Evolutionary conservation across 2,888 invertebrate species (phyloP).

Genomic region (Desoria tigrina): DNA sequence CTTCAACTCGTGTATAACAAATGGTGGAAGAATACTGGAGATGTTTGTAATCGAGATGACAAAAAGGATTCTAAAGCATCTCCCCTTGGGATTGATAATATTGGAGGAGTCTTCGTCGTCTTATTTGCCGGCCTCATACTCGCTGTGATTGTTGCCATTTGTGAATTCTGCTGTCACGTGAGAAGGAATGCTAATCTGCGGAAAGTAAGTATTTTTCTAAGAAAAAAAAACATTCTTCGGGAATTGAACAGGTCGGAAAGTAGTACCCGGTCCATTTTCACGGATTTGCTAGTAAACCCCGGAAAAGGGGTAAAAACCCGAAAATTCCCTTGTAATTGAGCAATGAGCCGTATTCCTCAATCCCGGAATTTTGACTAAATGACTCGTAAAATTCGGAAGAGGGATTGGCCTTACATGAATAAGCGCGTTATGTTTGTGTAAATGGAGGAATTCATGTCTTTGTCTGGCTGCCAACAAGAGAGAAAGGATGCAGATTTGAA

Average conservation of each 20-base stretch:
- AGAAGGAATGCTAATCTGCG: constrained; percentile 83
- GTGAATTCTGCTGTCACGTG: constrained; percentile 94
- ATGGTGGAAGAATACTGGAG: constrained; percentile 97
- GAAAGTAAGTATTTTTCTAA: constrained; percentile 60
- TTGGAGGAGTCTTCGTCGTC: constrained; percentile 95
- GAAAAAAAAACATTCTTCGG: not conserved
- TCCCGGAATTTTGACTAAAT: constrained; percentile 5
- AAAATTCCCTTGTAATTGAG: not conserved
- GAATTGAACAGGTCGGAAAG: not conserved
- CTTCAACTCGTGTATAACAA: constrained; percentile 92
- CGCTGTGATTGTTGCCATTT: constrained; percentile 86
- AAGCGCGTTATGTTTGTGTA: constrained; percentile 6
- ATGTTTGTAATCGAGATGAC: constrained; percentile 83
- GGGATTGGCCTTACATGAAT: constrained; percentile 6
- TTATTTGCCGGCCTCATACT: constrained; percentile 86
- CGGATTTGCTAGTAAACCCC: not conserved
- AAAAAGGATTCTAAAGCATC: constrained; percentile 90
- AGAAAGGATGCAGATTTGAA: constrained; percentile 8
- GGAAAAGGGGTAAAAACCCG: not conserved
- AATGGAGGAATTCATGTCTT: not conserved
- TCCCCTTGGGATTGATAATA: constrained; percentile 86
- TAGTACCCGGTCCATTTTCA: not conserved
- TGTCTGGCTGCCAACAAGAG: constrained; percentile 1
- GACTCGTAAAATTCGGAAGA: constrained; percentile 5
- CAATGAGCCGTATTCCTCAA: not conserved